phyloP scores from a whole-genome alignment of 2,113 vertebrate species.

The Rhea pennata region DNA sequence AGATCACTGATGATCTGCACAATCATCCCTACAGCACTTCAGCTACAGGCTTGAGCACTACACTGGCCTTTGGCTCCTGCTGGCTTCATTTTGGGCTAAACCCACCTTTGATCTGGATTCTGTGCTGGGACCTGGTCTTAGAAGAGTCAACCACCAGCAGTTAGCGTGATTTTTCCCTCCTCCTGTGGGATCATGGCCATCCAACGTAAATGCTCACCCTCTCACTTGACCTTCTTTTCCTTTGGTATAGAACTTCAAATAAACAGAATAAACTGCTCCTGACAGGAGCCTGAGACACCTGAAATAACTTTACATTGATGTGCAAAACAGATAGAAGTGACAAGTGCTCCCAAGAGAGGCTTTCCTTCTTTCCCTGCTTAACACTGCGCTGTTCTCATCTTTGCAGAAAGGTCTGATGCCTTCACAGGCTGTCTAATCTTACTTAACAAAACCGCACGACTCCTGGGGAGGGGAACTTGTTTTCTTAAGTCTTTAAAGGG shows the following conservation, averaged over 20 bases:
- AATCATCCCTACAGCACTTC: not conserved
- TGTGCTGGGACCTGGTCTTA: not conserved
- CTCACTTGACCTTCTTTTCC: not conserved
- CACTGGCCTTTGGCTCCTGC: not conserved
- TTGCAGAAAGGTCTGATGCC: not conserved
- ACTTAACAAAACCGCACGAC: not conserved
- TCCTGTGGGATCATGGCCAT: not conserved
- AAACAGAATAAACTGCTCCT: not conserved
- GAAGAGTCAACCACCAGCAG: not conserved
- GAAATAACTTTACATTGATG: not conserved
- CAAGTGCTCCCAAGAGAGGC: constrained; percentile 16
- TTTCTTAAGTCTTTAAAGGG: constrained; percentile 11
- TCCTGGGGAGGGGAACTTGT: not conserved
- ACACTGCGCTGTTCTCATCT: not conserved
- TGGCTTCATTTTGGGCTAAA: not conserved
- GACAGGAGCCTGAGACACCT: not conserved
- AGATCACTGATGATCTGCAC: not conserved
- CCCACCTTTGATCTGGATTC: not conserved
- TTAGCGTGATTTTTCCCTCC: not conserved
- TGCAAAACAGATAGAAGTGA: not conserved
- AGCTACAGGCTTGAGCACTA: not conserved
- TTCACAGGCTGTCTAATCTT: not conserved
- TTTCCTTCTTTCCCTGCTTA: not conserved
- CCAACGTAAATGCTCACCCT: not conserved
- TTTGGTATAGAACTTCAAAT: not conserved